Conservation (phyloP, 2,797 vertebrate genomes). For the Scarus forsteni region DNA sequence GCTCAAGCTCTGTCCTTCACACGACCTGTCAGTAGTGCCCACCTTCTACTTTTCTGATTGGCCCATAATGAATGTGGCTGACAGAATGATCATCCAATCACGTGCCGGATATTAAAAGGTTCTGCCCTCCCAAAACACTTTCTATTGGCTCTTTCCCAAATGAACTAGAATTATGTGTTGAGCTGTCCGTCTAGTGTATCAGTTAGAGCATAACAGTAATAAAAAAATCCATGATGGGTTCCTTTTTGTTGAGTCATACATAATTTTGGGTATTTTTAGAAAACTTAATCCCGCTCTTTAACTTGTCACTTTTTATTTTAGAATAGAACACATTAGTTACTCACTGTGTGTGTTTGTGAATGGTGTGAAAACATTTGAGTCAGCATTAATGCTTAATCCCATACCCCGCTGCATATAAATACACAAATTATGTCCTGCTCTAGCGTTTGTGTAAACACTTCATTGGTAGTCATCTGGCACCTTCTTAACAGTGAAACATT, state of each 20-base stretch:
- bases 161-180: too few species aligned
- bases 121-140: too few species aligned
- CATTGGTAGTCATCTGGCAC: constrained; percentile 9
- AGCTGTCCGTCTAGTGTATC: too few species aligned
- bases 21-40: constrained; percentile 17
- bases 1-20: background rate
- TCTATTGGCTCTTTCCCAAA: too few species aligned
- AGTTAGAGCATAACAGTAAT: too few species aligned
- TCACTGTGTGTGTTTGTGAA: background rate
- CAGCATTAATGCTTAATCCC: constrained; percentile 2
- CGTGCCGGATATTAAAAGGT: too few species aligned
- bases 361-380: constrained; percentile 3
- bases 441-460: constrained; percentile 20
- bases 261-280: constrained; percentile 11
- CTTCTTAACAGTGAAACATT: constrained; percentile 24
- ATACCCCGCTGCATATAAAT: constrained; percentile 12
- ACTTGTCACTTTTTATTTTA: background rate
- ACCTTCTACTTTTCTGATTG: too few species aligned
- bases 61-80: too few species aligned
- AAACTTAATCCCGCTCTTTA: constrained; percentile 5
- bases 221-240: too few species aligned
- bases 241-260: too few species aligned
- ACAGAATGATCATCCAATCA: too few species aligned
- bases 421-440: constrained; percentile 20
- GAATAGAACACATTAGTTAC: constrained; percentile 14